Conservation (phyloP, 2,888 invertebrate species). For the Horisme vitalbata region DNA sequence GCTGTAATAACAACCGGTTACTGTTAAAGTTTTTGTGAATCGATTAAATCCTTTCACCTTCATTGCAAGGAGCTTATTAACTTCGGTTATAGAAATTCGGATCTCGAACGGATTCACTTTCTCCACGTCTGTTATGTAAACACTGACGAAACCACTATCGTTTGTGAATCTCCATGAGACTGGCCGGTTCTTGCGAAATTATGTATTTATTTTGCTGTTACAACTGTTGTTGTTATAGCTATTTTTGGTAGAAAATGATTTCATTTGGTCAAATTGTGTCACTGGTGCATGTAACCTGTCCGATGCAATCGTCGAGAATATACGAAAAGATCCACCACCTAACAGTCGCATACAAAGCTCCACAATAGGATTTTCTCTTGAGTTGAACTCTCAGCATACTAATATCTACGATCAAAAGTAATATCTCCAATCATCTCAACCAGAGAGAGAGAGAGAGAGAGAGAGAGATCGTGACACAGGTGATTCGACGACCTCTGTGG, state of each 20-base stretch:
- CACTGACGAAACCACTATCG: slow-evolving; percentile 45
- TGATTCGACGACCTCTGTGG: no score
- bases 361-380: no score
- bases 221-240: slow-evolving; percentile 15
- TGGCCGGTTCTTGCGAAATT: slow-evolving; percentile 26
- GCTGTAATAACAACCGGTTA: neutral
- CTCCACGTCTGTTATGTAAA: slow-evolving; percentile 47
- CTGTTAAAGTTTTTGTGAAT: slow-evolving; percentile 22
- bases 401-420: no score
- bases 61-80: slow-evolving; percentile 43
- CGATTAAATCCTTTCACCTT: slow-evolving; percentile 32
- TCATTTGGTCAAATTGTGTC: no score
- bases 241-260: neutral
- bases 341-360: no score
- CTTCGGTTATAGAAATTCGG: slow-evolving; percentile 44
- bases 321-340: no score
- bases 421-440: no score
- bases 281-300: no score
- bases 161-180: slow-evolving; percentile 43
- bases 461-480: no score
- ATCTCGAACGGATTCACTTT: slow-evolving; percentile 37
- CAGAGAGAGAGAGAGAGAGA: no score
- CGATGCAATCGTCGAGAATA: no score
- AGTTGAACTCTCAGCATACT: no score
- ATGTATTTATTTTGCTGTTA: slow-evolving; percentile 27